phyloP scores from a whole-genome alignment of 2,888 invertebrate genomes.

The Scelioninae gen. 1 region DNA sequence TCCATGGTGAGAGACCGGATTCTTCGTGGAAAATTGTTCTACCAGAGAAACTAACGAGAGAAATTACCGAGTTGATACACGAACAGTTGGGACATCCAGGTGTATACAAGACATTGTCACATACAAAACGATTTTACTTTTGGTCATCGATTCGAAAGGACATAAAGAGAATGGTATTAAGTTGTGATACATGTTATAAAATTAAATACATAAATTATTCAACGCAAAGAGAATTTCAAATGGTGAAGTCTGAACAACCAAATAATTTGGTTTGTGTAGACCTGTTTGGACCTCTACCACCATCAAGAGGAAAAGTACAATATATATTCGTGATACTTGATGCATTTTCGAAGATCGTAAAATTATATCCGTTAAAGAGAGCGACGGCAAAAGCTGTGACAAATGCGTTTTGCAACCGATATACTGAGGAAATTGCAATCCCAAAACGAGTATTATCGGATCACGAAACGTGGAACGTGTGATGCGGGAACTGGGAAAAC shows the following conservation, averaged over 20 bases:
- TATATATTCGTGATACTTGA: conserved; percentile 36
- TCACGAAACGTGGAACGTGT: too few relatives aligned
- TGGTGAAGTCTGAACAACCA: conserved; percentile 11
- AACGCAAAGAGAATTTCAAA: conserved; percentile 67
- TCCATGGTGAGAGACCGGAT: too few relatives aligned
- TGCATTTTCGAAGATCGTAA: conserved; percentile 14
- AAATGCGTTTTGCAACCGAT: too few relatives aligned
- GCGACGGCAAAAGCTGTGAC: too few relatives aligned
- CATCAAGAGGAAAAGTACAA: conserved; percentile 10
- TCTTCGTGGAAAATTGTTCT: too few relatives aligned
- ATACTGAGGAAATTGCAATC: too few relatives aligned
- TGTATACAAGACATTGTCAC: conserved; percentile 20
- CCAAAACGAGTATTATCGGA: too few relatives aligned
- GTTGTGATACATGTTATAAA: conserved; percentile 14
- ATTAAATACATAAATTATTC: conserved; percentile 7
- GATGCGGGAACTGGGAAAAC: too few relatives aligned
- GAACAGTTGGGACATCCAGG: conserved; percentile 36
- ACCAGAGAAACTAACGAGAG: not conserved
- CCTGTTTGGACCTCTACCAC: conserved; percentile 28
- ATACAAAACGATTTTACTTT: conserved; percentile 27
- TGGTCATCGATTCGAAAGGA: conserved; percentile 15
- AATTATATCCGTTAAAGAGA: not conserved
- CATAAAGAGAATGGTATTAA: conserved; percentile 4
- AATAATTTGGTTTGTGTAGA: conserved; percentile 29
- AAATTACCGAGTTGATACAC: conserved; percentile 2